Evolutionary conservation across 2,888 invertebrate species (phyloP), one percentile per base, ranked within the genome.

Genomic region (Spilosoma lubricipeda): DNA sequence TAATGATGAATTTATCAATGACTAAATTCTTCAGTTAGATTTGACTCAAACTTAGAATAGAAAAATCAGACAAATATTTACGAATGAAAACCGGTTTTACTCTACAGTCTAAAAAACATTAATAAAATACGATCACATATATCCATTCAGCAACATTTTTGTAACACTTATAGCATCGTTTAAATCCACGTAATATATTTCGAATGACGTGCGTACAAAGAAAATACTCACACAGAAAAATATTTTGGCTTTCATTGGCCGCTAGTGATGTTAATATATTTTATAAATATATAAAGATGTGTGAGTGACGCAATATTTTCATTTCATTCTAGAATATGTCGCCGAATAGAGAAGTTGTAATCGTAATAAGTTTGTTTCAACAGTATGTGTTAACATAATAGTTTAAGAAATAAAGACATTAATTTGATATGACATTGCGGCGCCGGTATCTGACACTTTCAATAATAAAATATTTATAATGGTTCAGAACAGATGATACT

Each of bases 251-350:
- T 79, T 73, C 82, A 67, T 30, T 69, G 65, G 66, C 63, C 52
- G 71, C 66, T 75, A 74, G 33, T 72, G 72, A 78, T 79, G 76
- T 75, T n/a, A 77, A 70, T 78, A 74, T 72, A 74, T 76, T 77
- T 64, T 82, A 82, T 74, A 84, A 82, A 81, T 84, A 84, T 71
- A 65, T 72, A 52, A 72, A 77, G 70, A 76, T 69, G 72, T 71
- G 65, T 71, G 30, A 48, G 27, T 81, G 72, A 78, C 77, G 81
- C 74, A 81, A 78, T 59, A 70, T 67, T 72, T 71, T 63, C 65
- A 76, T 72, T 67, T 74, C 74, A 75, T 74, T 74, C 67, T 67
- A 77, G 68, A 82, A 84, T 80, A 76, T 65, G 78, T 82, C 71
- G 72, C 72, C 72, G 68, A 30, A 71, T 74, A 70, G 20, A 73